phyloP scores from a whole-genome alignment of 2,113 vertebrate species.

The Equus przewalskii region DNA sequence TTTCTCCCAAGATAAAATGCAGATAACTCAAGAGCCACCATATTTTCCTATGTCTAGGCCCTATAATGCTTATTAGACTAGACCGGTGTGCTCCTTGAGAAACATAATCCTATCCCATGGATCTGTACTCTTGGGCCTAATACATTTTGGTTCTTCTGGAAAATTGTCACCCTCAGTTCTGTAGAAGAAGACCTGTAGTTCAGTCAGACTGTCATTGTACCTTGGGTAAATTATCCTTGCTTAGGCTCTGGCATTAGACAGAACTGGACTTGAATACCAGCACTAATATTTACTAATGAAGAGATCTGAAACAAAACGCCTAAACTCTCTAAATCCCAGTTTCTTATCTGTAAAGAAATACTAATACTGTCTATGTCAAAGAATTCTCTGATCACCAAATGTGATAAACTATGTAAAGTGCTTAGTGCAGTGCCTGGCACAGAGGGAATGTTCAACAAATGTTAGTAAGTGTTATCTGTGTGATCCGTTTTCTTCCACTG shows the following conservation, averaged over 20 bases:
- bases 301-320: background rate
- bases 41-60: background rate
- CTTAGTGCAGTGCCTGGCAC: background rate
- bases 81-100: background rate
- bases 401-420: background rate
- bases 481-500: slow-evolving; percentile 41
- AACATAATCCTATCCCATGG: background rate
- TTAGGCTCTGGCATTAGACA: background rate
- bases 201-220: background rate
- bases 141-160: background rate
- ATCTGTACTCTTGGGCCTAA: background rate
- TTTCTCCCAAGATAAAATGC: background rate
- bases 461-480: background rate
- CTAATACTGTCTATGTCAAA: slow-evolving; percentile 1
- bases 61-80: background rate
- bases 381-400: background rate
- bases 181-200: background rate
- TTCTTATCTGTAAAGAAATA: background rate
- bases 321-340: background rate
- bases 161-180: background rate
- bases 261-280: background rate
- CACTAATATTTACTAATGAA: slow-evolving; percentile 27
- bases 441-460: background rate
- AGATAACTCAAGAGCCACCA: background rate
- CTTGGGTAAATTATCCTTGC: slow-evolving; percentile 8